Evolutionary conservation across 2,113 vertebrate genomes (phyloP).

Genomic region (Excalfactoria chinensis): DNA sequence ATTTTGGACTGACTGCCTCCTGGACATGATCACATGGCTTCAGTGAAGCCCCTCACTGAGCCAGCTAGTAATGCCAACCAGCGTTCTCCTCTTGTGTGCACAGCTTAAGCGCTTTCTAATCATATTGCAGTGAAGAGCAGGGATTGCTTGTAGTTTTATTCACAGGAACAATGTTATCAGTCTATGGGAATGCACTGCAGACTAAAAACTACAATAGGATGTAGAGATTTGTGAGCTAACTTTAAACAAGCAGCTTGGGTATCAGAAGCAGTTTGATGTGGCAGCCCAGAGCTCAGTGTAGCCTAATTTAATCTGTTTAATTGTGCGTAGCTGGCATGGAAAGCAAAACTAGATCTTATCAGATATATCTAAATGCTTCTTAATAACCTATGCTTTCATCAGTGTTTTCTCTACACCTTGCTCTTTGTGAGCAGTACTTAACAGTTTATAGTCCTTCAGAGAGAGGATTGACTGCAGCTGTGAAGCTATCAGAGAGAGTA

Average conservation of each 20-base stretch:
- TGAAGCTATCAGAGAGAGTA: slow-evolving; percentile 32
- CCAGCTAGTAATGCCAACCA: not conserved
- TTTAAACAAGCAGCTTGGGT: slow-evolving; percentile 24
- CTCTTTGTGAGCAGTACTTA: slow-evolving; percentile 30
- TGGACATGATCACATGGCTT: not conserved
- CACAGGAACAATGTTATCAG: not conserved
- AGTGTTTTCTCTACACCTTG: not conserved
- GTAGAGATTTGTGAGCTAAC: not conserved
- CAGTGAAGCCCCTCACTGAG: not conserved
- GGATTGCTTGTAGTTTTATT: not conserved
- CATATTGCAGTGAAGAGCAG: not conserved
- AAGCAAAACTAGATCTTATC: slow-evolving; percentile 34
- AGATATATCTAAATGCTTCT: slow-evolving; percentile 19
- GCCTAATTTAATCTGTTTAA: slow-evolving; percentile 33
- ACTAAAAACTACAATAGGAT: not conserved
- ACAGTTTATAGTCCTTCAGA: slow-evolving; percentile 28
- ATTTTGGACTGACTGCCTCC: not conserved
- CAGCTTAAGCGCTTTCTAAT: not conserved
- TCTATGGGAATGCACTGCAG: not conserved
- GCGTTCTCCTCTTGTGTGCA: not conserved
- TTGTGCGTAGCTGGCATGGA: slow-evolving; percentile 14
- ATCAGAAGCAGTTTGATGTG: not conserved
- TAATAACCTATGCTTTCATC: slow-evolving; percentile 36
- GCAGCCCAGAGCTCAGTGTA: not conserved
- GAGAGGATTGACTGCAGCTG: not conserved